Conservation (phyloP, 35 echinoderm and acorn worm genomes). For the Stichopus chloronotus region DNA sequence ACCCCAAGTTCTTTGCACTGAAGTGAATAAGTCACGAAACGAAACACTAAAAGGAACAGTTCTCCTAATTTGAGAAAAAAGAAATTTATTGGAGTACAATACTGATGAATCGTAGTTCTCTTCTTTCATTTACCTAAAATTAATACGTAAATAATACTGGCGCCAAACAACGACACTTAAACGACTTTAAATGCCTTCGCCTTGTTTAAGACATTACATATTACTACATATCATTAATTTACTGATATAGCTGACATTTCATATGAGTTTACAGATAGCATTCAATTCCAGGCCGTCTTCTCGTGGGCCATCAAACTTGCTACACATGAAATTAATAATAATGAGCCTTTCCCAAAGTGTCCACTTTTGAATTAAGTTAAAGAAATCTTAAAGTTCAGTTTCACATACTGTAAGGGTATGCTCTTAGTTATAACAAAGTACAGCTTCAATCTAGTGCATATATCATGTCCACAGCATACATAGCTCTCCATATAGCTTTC, state of each 20-base stretch:
- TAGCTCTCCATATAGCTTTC: neutral
- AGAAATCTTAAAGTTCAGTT: neutral
- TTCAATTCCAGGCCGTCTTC: neutral
- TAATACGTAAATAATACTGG: slow-evolving; percentile 2
- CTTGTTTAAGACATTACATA: neutral
- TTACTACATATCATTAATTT: neutral
- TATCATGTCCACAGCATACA: neutral
- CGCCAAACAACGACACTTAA: neutral
- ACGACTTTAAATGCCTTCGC: neutral
- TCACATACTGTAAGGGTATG: neutral
- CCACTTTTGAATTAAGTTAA: neutral
- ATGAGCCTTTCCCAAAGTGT: neutral
- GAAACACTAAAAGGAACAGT: neutral
- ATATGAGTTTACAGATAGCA: neutral
- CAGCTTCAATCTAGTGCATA: neutral
- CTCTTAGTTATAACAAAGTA: neutral
- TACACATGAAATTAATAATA: neutral
- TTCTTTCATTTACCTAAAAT: neutral
- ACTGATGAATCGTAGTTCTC: neutral
- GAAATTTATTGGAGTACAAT: neutral
- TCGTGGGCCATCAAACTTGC: neutral
- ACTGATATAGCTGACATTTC: neutral
- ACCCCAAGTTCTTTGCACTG: neutral
- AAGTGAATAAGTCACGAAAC: neutral
- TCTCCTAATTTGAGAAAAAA: neutral